Evolutionary conservation across 2,888 invertebrate genomes (phyloP), one percentile per base, ranked within the genome.

Genomic region (Platynereis dumerilii): DNA sequence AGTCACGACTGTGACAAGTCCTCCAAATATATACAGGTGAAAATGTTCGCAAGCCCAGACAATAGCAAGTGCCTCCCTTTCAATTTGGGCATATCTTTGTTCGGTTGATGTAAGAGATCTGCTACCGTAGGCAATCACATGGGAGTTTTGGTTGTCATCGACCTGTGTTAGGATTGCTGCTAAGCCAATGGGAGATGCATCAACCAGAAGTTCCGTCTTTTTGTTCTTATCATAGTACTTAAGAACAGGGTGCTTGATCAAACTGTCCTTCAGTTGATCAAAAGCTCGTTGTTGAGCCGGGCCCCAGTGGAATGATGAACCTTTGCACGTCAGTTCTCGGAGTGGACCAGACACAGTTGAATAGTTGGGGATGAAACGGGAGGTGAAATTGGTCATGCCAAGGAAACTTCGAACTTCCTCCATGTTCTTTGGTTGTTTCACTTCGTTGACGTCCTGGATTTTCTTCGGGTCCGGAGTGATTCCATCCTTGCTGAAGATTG

Each of bases 21-120:
- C 29, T 2, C 12, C 34, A 29, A n/a, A 29, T 2, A 39, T 57
- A 17, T 28, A 57, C 12, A 17, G 28, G 20, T 57, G 57, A 34
- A 57, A 57, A 12, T 17, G 10, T 29, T 57, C 57, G 10, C 75
- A 73, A 2, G 79, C 80, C 72, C 75, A 78, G 0, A 74, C 74
- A 0, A 81, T 45, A 17, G 60, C 57, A 5, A 57, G 22, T 29
- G 29, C 29, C 17, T 55, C 55, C 3, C 29, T 3, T 26, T 55
- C 55, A n/a, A 55, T 10, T n/a, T 55, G 55, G 5, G 55, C 12
- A 24, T 55, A 55, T 22, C 55, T 7, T 12, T 28, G 29, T 34
- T 57, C 34, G 2, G 34, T 29, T 7, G 48, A n/a, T 2, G 60
- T 48, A 15, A 59, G 60, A 2, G 48, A 42, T 28, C 57, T 28